phyloP scores from a whole-genome alignment of 2,797 vertebrate species.

The Emydoidea blandingii region DNA sequence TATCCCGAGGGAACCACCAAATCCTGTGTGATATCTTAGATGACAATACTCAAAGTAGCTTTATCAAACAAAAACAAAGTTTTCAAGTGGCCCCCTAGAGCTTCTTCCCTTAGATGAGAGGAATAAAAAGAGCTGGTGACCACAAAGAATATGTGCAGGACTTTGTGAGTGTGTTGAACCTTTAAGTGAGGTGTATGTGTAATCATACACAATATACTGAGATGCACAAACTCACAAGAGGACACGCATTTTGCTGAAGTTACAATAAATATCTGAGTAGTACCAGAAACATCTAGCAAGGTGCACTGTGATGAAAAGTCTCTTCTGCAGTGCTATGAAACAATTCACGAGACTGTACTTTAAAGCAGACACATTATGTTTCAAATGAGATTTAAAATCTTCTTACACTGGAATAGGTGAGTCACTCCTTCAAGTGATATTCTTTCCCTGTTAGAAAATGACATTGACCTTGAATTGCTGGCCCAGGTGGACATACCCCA shows the following conservation, averaged over 20 bases:
- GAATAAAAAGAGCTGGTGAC: background rate
- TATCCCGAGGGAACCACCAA: background rate
- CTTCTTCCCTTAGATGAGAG: background rate
- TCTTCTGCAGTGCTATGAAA: background rate
- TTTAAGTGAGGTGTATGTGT: background rate
- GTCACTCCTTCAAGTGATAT: background rate
- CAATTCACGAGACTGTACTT: background rate
- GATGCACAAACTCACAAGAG: background rate
- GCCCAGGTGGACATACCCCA: background rate
- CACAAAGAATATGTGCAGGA: background rate
- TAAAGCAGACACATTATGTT: background rate
- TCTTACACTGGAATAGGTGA: background rate
- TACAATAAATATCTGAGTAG: background rate
- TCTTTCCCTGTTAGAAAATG: background rate
- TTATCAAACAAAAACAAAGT: background rate
- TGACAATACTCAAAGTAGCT: background rate
- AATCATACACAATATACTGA: accelerated
- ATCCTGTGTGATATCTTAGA: background rate
- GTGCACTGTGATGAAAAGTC: background rate
- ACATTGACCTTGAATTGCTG: background rate
- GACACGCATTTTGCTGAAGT: background rate
- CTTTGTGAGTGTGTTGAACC: background rate
- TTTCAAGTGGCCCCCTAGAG: background rate
- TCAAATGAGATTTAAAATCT: background rate
- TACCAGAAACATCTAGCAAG: background rate